Percentiles rank a stretch among this genome's conserved stretches.
Evolutionary conservation across 2,113 vertebrate species (phyloP).

Genomic region (Anthoscopus minutus): DNA sequence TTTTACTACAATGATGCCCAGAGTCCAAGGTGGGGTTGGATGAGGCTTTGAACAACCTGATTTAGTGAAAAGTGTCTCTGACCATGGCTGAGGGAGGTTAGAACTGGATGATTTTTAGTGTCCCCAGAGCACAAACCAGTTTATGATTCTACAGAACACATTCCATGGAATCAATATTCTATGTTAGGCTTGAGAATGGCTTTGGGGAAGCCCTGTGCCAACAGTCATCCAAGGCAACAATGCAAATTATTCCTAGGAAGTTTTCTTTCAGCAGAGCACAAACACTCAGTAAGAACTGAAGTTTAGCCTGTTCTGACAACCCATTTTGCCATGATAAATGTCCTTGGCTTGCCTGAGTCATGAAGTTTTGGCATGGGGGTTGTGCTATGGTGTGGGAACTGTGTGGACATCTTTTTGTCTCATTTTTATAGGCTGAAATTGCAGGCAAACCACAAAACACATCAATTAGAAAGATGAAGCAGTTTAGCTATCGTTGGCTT

Average conservation of each 20-base stretch:
- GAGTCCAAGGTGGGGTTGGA: background rate
- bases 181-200: background rate
- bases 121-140: background rate
- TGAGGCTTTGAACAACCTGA: background rate
- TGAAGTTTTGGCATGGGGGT: background rate
- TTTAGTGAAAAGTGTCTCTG: background rate
- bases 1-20: background rate
- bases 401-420: background rate
- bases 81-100: rapidly evolving
- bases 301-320: background rate
- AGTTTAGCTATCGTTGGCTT: background rate
- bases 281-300: background rate
- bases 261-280: background rate
- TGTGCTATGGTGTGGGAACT: background rate
- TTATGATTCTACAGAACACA: background rate
- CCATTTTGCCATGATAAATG: background rate
- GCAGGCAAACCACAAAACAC: background rate
- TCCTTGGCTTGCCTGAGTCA: background rate
- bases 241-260: background rate
- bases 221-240: background rate
- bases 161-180: background rate
- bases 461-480: background rate
- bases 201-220: background rate
- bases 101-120: background rate
- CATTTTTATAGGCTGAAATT: background rate